A percentile compares a stretch with the other conserved stretches of the same genome.
Conservation (phyloP, 2,797 vertebrate species). For the Erethizon dorsatum region DNA sequence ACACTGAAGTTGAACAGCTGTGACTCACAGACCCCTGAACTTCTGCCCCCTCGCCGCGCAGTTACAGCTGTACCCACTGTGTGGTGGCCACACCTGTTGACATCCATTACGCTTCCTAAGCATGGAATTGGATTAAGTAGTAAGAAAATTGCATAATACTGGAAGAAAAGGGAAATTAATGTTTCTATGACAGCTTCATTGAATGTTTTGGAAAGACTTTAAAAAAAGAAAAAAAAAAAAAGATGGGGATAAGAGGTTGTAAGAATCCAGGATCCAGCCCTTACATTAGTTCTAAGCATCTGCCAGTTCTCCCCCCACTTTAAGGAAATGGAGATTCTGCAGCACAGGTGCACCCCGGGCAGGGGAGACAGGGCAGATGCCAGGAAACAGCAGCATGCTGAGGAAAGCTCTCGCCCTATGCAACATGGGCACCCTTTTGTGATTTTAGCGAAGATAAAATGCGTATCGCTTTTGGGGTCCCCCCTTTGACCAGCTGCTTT, state of each 20-base stretch:
- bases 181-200: not conserved
- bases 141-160: not conserved
- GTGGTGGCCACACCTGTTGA: not conserved
- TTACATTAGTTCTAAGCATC: not conserved
- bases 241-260: not conserved
- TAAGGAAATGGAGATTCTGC: not conserved
- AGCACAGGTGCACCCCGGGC: not conserved
- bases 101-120: not conserved
- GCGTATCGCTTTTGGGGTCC: not conserved
- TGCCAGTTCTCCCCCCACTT: not conserved
- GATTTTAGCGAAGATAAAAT: not conserved
- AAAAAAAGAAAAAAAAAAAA: not conserved
- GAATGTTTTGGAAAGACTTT: constrained; percentile 36
- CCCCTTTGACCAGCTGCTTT: not conserved
- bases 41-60: not conserved
- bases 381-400: not conserved
- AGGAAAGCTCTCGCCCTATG: not conserved
- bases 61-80: not conserved
- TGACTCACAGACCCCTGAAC: not conserved
- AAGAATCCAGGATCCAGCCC: not conserved
- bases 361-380: not conserved
- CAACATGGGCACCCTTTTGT: not conserved
- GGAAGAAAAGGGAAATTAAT: not conserved
- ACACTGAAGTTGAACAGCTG: not conserved
- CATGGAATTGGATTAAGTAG: not conserved